Evolutionary conservation across 2,797 vertebrate genomes (phyloP).

Genomic region (Schizothorax lantsangensis): DNA sequence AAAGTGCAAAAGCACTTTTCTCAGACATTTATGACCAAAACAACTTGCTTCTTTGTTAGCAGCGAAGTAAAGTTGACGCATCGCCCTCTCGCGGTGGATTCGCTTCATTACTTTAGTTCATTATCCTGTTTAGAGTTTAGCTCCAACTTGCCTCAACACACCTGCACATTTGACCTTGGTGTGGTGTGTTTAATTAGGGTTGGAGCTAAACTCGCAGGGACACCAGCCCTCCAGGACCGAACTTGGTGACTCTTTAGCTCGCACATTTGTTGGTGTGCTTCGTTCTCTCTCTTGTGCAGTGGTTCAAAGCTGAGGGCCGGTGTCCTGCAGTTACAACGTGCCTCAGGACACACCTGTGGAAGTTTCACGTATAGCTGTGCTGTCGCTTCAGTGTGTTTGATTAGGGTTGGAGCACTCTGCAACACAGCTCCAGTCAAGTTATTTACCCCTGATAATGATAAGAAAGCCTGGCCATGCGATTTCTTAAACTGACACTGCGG

Average conservation of each 20-base stretch:
- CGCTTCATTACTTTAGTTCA: background rate
- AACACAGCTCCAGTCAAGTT: too few species aligned
- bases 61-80: constrained; percentile 25
- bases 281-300: constrained; percentile 17
- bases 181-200: too few species aligned
- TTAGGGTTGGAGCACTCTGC: too few species aligned
- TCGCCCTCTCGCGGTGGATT: constrained; percentile 50
- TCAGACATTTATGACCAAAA: constrained; percentile 63
- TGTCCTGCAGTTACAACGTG: background rate
- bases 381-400: too few species aligned
- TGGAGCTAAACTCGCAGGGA: too few species aligned
- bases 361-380: background rate
- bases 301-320: background rate
- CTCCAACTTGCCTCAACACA: too few species aligned
- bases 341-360: too few species aligned
- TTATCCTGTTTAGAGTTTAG: too few species aligned
- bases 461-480: background rate
- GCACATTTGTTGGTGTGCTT: background rate
- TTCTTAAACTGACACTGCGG: background rate
- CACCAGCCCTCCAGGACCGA: too few species aligned
- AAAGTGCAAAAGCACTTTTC: background rate
- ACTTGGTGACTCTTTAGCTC: too few species aligned
- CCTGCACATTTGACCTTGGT: too few species aligned
- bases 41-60: constrained; percentile 78
- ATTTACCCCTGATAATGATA: constrained; percentile 26